Conservation (phyloP, 2,797 vertebrate genomes). For the Lemur catta region DNA sequence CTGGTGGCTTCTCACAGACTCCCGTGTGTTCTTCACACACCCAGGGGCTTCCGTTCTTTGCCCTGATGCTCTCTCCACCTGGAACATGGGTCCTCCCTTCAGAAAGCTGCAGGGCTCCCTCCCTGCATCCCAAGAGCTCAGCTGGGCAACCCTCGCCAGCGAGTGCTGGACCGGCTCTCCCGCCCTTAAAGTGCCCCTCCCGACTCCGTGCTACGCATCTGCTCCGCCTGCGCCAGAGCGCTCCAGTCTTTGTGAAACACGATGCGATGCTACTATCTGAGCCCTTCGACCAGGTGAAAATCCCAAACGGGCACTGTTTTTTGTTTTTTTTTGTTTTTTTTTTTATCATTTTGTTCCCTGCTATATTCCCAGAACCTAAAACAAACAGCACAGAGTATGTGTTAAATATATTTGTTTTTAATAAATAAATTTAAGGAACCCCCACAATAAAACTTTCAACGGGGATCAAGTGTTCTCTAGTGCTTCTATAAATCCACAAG, state of each 20-base stretch:
- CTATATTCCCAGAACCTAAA: not conserved
- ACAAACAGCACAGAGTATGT: not conserved
- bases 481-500: too few species aligned
- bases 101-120: accelerated
- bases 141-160: not conserved
- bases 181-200: accelerated
- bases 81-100: accelerated
- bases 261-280: not conserved
- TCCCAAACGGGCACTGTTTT: not conserved
- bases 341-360: not conserved
- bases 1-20: not conserved
- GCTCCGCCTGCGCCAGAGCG: not conserved
- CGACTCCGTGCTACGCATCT: accelerated
- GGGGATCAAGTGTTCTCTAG: accelerated
- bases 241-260: not conserved
- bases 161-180: accelerated
- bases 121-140: accelerated
- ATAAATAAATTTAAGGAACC: not conserved
- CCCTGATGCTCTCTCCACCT: not conserved
- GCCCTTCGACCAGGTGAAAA: not conserved
- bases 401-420: not conserved
- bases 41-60: not conserved
- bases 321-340: not conserved
- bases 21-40: accelerated
- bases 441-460: not conserved